Evolutionary conservation across 1,140 invertebrate genomes (phyloP).

Genomic region (Cotesia vestalis): DNA sequence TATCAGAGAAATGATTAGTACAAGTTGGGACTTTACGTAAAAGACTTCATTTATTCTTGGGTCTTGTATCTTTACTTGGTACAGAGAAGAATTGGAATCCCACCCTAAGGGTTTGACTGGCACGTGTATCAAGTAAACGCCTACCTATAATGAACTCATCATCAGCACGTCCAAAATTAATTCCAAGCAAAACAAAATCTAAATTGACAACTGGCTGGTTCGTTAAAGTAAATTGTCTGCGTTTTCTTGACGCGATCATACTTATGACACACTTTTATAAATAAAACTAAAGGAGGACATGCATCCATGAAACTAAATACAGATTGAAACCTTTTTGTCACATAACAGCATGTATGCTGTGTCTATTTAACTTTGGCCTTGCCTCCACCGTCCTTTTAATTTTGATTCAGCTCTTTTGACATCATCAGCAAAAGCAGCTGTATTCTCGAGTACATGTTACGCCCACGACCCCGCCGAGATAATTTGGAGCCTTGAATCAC

Average conservation of each 20-base stretch:
- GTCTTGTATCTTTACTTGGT: neutral
- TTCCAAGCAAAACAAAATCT: no score
- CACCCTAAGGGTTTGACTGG: slow-evolving; percentile 9
- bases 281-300: neutral
- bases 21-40: neutral
- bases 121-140: slow-evolving; percentile 27
- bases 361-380: slow-evolving; percentile 25
- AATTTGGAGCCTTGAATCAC: slow-evolving; percentile 39
- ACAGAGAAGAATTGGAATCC: no score
- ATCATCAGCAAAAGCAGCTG: slow-evolving; percentile 22
- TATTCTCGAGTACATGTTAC: slow-evolving; percentile 24
- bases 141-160: slow-evolving; percentile 9
- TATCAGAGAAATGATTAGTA: neutral
- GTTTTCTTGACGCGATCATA: slow-evolving; percentile 6
- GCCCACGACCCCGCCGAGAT: slow-evolving; percentile 44
- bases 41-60: slow-evolving; percentile 27
- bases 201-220: neutral
- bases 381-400: neutral
- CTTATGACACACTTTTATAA: neutral
- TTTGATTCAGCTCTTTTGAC: no score
- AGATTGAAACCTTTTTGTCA: slow-evolving; percentile 11
- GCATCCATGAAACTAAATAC: neutral
- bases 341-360: slow-evolving; percentile 5
- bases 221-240: neutral
- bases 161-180: neutral